Evolutionary conservation across 2,113 vertebrate genomes (phyloP).

Genomic region (Tenrec ecaudatus): DNA sequence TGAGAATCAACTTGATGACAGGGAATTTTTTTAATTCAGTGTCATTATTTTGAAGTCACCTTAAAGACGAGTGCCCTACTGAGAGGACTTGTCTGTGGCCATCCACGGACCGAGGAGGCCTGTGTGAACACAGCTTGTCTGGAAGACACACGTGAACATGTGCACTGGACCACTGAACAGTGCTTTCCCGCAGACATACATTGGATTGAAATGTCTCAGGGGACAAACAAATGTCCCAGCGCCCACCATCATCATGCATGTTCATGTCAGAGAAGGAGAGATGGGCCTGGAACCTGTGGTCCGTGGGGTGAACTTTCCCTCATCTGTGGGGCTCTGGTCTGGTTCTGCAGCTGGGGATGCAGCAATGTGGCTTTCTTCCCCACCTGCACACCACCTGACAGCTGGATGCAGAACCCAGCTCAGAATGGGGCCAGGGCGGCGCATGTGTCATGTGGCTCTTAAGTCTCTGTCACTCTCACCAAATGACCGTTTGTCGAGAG

Average conservation of each 20-base stretch:
- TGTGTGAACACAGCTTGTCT: too few relatives aligned
- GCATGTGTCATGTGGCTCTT: neutral
- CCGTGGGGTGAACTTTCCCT: neutral
- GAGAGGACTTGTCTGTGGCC: too few relatives aligned
- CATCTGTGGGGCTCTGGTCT: neutral
- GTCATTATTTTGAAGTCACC: too few relatives aligned
- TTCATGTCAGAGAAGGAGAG: neutral
- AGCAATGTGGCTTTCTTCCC: too few relatives aligned
- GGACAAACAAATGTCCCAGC: neutral
- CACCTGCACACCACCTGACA: neutral
- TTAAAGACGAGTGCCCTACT: too few relatives aligned
- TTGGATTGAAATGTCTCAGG: rapidly evolving
- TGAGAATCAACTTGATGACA: too few relatives aligned
- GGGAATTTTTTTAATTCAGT: too few relatives aligned
- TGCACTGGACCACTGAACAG: too few relatives aligned
- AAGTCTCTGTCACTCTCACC: neutral
- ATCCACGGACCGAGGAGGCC: too few relatives aligned
- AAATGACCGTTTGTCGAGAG: too few relatives aligned
- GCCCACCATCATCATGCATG: neutral
- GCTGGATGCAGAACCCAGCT: neutral
- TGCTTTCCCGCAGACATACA: too few relatives aligned
- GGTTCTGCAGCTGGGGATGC: neutral
- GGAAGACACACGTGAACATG: too few relatives aligned
- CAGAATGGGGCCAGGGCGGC: neutral
- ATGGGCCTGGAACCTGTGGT: neutral